phyloP scores from a whole-genome alignment of 2,113 vertebrate genomes.

The Trematomus loennbergii region DNA sequence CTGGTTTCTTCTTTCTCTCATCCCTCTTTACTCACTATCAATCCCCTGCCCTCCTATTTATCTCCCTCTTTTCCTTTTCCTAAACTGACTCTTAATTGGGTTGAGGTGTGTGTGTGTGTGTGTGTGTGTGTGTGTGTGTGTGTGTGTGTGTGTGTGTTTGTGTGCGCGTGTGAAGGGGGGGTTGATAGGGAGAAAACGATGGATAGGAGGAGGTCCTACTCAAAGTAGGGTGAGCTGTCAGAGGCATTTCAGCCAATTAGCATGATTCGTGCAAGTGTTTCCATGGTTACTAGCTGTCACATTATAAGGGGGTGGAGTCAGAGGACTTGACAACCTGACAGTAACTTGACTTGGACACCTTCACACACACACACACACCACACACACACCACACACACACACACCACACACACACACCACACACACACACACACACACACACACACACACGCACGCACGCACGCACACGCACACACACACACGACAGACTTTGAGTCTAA shows the following conservation, averaged over 20 bases:
- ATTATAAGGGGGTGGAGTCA: constrained; percentile 54
- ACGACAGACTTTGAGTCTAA: constrained; percentile 35
- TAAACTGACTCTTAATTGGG: constrained; percentile 47
- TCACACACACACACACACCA: constrained; percentile 17
- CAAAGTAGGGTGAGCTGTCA: constrained; percentile 66
- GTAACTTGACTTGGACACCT: constrained; percentile 48
- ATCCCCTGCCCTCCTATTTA: constrained; percentile 7
- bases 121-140: constrained; percentile 10
- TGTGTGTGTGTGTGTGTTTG: background rate
- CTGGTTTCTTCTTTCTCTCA: constrained; percentile 6
- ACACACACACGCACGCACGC: background rate
- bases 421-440: background rate
- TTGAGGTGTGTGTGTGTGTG: constrained; percentile 23
- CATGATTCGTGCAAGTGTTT: constrained; percentile 61
- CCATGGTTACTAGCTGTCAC: constrained; percentile 72
- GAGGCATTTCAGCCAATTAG: constrained; percentile 74
- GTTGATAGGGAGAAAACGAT: constrained; percentile 11
- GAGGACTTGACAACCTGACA: constrained; percentile 57
- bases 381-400: constrained; percentile 1
- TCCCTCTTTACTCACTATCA: constrained; percentile 26
- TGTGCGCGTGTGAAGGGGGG: background rate
- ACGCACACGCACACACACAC: constrained; percentile 17
- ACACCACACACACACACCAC: background rate
- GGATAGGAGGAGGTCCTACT: constrained; percentile 45
- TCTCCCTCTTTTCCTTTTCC: constrained; percentile 2